Percentiles rank a stretch among this genome's conserved stretches.
Evolutionary conservation across 2,797 vertebrate species (phyloP).

Genomic region (Crax fasciolata): DNA sequence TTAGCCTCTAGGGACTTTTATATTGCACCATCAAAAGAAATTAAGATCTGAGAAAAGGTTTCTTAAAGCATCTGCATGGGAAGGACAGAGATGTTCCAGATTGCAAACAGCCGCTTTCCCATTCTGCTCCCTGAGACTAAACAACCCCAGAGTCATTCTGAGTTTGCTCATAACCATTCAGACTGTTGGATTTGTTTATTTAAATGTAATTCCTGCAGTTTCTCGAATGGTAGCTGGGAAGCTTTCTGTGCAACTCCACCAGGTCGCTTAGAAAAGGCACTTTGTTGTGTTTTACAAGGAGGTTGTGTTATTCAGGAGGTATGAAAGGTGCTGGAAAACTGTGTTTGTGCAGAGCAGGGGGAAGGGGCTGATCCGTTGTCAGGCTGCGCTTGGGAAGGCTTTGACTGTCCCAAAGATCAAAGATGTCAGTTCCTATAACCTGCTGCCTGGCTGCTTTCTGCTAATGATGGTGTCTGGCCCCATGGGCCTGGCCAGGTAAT

Average conservation of each 20-base stretch:
- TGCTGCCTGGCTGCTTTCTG: background rate
- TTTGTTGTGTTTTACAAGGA: background rate
- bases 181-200: background rate
- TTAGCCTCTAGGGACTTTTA: background rate
- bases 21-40: background rate
- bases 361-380: background rate
- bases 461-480: background rate
- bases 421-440: background rate
- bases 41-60: background rate
- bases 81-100: background rate
- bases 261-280: background rate
- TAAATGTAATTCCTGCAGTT: background rate
- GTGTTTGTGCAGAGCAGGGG: background rate
- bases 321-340: background rate
- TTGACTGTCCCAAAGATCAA: background rate
- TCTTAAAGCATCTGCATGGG: background rate
- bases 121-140: background rate
- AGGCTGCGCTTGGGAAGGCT: background rate
- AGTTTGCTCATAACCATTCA: background rate
- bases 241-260: background rate
- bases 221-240: background rate
- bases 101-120: constrained; percentile 7
- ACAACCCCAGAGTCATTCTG: background rate
- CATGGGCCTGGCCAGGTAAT: background rate
- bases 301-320: background rate